These are phyloP conservation scores for Phortica okadai DNA, from an alignment of 2,888 invertebrate species.

Conservation along the genomic window DNA sequence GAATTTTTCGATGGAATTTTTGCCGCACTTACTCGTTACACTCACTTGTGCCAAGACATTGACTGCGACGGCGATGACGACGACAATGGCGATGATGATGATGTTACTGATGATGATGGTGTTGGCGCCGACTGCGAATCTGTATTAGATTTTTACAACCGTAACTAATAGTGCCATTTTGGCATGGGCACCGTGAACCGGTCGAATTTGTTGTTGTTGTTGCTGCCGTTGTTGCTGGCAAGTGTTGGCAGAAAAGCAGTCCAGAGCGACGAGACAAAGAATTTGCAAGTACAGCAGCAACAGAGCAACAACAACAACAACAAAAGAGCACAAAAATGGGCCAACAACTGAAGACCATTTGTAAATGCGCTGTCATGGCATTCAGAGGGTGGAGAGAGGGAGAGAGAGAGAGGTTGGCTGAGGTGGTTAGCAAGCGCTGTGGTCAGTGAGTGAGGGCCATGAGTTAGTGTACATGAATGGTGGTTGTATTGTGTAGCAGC, in stretches of 20 bases:
- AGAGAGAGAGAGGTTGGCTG: background rate
- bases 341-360: background rate
- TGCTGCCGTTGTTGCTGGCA: background rate
- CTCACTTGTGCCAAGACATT: no score
- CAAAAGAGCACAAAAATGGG: slow-evolving; percentile 15
- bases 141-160: slow-evolving; percentile 68
- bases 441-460: slow-evolving; percentile 6
- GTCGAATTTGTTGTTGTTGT: slow-evolving; percentile 42
- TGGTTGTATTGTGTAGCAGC: slow-evolving; percentile 49
- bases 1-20: background rate
- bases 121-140: slow-evolving; percentile 31
- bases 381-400: no score
- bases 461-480: background rate
- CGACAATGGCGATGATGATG: background rate
- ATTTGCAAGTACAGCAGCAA: slow-evolving; percentile 29
- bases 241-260: background rate
- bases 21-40: background rate
- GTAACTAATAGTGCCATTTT: slow-evolving; percentile 70
- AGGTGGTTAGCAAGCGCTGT: background rate
- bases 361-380: no score
- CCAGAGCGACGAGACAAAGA: slow-evolving; percentile 21
- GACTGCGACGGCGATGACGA: background rate
- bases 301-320: slow-evolving; percentile 23
- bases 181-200: slow-evolving; percentile 54
- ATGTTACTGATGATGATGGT: background rate